phyloP scores from a whole-genome alignment of 2,797 vertebrate species.

The Gallinago solitaria region DNA sequence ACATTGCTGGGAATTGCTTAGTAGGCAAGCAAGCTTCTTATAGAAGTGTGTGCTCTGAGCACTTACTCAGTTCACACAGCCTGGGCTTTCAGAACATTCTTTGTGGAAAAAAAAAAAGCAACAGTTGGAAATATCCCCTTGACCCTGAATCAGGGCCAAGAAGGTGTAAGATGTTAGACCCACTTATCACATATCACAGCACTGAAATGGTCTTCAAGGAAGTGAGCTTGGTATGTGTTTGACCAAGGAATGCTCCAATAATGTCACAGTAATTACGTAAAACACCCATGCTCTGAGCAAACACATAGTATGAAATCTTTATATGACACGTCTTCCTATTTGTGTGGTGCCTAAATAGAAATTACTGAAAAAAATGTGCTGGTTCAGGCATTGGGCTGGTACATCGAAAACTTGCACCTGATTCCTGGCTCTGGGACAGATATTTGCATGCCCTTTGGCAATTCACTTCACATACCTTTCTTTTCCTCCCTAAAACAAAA shows the following conservation, averaged over 20 bases:
- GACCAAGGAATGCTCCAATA: not conserved
- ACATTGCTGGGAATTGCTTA: conserved; percentile 57
- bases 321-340: not conserved
- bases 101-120: conserved; percentile 41
- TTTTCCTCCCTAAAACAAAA: not conserved
- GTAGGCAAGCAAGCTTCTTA: conserved; percentile 65
- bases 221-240: not conserved
- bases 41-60: conserved; percentile 40
- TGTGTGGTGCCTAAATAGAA: not conserved
- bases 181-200: not conserved
- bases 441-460: not conserved
- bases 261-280: not conserved
- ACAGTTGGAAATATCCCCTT: conserved; percentile 44
- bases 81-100: conserved; percentile 21
- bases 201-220: not conserved
- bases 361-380: rapidly evolving
- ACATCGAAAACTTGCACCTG: not conserved
- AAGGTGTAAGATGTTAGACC: conserved; percentile 6
- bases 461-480: not conserved
- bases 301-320: not conserved
- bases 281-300: not conserved
- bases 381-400: not conserved
- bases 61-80: conserved; percentile 52
- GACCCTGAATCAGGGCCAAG: conserved; percentile 15
- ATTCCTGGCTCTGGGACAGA: not conserved